A percentile compares a stretch with the other conserved stretches of the same genome.
Conservation (phyloP, 1,140 invertebrate species). For the Telenomus remus region DNA sequence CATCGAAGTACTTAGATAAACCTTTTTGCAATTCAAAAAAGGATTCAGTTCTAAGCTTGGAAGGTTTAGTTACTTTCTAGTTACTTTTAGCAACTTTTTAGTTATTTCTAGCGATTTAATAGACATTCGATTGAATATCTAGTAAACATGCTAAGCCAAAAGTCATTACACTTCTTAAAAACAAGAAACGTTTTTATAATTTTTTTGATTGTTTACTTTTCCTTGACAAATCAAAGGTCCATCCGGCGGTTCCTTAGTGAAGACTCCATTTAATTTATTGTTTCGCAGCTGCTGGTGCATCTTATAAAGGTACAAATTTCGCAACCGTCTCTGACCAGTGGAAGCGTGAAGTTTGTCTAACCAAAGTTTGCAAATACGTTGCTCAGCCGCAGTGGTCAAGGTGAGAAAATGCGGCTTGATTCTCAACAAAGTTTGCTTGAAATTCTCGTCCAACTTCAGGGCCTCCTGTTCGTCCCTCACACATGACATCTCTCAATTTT, state of each 20-base stretch:
- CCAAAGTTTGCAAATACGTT: constrained; percentile 67
- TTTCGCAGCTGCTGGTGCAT: constrained; percentile 65
- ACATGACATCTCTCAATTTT: constrained; percentile 21
- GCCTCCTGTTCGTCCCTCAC: constrained; percentile 58
- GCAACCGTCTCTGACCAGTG: constrained; percentile 59
- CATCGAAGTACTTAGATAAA: constrained; percentile 6
- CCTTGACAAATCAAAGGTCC: constrained; percentile 4
- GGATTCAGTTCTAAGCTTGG: too few species aligned
- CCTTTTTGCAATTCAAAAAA: too few species aligned
- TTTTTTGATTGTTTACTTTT: too few species aligned
- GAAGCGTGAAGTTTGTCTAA: constrained; percentile 66
- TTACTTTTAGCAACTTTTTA: too few species aligned
- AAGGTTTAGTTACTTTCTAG: too few species aligned
- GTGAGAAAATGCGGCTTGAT: constrained; percentile 64
- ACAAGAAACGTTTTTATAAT: too few species aligned
- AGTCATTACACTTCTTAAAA: too few species aligned
- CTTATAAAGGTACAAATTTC: constrained; percentile 70
- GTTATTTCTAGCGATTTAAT: too few species aligned
- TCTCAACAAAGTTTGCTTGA: constrained; percentile 63
- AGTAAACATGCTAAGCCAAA: too few species aligned
- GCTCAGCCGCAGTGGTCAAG: constrained; percentile 57
- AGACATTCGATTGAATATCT: too few species aligned
- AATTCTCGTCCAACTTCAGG: constrained; percentile 66
- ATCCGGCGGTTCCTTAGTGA: constrained; percentile 63
- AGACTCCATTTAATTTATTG: constrained; percentile 63